These are phyloP conservation scores for Mohoua ochrocephala DNA, from an alignment of 2,113 vertebrate genomes.

Conservation along the genomic window DNA sequence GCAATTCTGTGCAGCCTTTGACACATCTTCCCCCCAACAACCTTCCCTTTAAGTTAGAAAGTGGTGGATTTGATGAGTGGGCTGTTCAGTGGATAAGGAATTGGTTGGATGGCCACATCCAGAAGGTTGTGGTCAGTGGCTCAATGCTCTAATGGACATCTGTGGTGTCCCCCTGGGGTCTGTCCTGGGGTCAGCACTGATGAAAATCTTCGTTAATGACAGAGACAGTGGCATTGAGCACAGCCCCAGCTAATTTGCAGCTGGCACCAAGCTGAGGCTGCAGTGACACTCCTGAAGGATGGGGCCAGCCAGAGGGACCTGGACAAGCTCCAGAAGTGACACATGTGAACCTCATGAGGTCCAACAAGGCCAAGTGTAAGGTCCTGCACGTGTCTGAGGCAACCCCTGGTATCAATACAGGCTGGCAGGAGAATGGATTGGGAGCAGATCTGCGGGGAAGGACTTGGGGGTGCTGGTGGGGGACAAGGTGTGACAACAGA, in stretches of 20 bases:
- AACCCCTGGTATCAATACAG: not conserved
- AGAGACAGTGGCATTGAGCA: not conserved
- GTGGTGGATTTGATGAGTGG: not conserved
- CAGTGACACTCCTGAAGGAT: not conserved
- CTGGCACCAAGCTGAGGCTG: not conserved
- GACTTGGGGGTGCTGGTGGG: not conserved
- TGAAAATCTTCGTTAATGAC: not conserved
- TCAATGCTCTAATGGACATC: not conserved
- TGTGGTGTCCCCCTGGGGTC: rapidly evolving
- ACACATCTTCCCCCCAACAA: not conserved
- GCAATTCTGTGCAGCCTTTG: not conserved
- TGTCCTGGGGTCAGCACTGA: not conserved
- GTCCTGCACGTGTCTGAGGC: not conserved
- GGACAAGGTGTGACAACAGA: not conserved
- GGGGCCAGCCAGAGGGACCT: not conserved
- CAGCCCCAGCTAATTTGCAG: not conserved
- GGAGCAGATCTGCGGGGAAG: not conserved
- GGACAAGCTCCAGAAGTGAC: not conserved
- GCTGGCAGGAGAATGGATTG: not conserved
- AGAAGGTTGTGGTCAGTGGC: not conserved
- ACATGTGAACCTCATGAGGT: not conserved
- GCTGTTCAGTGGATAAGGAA: not conserved
- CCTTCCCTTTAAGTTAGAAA: not conserved
- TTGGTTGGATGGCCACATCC: not conserved
- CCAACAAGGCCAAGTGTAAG: not conserved